These are phyloP conservation scores for Aplidium turbinatum DNA, from an alignment of 23 tunicate species.

Conservation along the genomic window DNA sequence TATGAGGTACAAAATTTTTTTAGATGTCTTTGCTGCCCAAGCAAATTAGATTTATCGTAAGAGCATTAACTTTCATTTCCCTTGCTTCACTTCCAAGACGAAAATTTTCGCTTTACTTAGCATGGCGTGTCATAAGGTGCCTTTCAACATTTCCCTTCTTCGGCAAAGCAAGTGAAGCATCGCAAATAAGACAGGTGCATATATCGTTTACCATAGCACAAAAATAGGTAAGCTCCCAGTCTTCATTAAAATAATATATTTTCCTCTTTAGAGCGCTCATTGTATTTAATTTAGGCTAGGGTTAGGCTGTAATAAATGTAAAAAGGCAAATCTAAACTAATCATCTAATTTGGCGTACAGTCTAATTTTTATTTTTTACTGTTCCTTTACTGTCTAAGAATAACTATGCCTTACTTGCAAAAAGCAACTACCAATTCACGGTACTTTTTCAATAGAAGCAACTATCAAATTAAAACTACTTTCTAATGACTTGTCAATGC, in stretches of 20 bases:
- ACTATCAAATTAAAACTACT: no score
- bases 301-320: no score
- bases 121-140: conserved; percentile 39
- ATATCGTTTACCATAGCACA: conserved; percentile 18
- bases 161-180: conserved; percentile 24
- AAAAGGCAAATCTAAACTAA: no score
- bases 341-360: no score
- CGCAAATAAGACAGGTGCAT: conserved; percentile 24
- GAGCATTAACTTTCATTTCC: conserved; percentile 22
- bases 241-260: conserved; percentile 16
- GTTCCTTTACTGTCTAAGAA: no score
- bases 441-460: no score
- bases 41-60: background rate
- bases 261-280: no score
- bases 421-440: no score
- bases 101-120: conserved; percentile 18
- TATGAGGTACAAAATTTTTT: conserved; percentile 24
- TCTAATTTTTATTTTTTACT: no score
- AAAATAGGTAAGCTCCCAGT: conserved; percentile 21
- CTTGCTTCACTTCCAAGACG: conserved; percentile 32
- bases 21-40: conserved; percentile 9
- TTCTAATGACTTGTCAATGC: no score
- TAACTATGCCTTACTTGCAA: no score
- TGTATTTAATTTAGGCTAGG: no score
- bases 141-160: conserved; percentile 36